A percentile compares a stretch with the other conserved stretches of the same genome.
phyloP scores from a whole-genome alignment of 2,888 invertebrate species.

The Synergus japonicus region DNA sequence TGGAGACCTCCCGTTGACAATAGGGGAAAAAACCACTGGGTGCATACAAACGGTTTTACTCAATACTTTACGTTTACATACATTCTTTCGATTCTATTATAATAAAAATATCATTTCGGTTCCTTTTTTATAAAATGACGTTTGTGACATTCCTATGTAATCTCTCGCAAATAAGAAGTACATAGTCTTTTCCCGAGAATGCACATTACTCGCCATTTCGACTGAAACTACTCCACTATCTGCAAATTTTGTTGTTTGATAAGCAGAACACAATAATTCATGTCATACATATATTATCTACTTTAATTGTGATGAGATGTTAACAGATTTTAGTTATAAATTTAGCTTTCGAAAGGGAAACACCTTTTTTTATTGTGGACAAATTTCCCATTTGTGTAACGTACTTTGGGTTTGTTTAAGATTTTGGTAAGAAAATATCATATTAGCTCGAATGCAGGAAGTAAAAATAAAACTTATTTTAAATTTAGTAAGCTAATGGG shows the following conservation, averaged over 20 bases:
- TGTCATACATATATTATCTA: background rate
- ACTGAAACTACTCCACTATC: conserved; percentile 10
- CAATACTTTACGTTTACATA: background rate
- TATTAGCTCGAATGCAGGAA: background rate
- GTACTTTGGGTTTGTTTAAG: background rate
- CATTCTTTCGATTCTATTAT: background rate
- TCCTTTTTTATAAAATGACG: background rate
- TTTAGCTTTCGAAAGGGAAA: background rate
- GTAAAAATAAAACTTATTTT: conserved; percentile 15
- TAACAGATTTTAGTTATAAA: background rate
- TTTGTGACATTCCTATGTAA: background rate
- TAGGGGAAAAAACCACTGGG: conserved; percentile 7
- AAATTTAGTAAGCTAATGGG: background rate
- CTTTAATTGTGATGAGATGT: background rate
- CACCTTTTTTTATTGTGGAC: background rate
- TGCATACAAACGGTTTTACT: background rate
- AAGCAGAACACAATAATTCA: conserved; percentile 8
- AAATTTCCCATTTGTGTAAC: background rate
- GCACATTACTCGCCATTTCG: conserved; percentile 27
- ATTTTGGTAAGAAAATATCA: background rate
- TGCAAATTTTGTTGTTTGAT: conserved; percentile 26
- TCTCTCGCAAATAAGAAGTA: background rate
- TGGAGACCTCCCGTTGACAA: conserved; percentile 26
- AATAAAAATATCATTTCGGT: background rate
- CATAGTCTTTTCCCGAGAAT: conserved; percentile 1